Base-by-base conservation (phyloP, 2,888 invertebrate species). In the Malthinus seriepunctatus region DNA sequence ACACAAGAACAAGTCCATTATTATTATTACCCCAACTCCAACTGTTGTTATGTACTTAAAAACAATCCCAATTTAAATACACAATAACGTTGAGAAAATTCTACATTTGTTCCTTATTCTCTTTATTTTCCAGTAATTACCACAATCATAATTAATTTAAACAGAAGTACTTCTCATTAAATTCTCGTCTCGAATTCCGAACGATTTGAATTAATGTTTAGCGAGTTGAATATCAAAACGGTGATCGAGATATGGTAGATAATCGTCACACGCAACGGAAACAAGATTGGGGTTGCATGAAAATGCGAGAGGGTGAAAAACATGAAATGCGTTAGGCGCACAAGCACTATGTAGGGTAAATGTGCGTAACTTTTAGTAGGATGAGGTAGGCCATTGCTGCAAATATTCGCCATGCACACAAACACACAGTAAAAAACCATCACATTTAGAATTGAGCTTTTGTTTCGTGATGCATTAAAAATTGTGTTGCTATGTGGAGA, bases 301-400 rank as follows among this genome's bases (percentile, higher is more conserved):
- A 53, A 53, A 48, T 52, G 39, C 35, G 58, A 35, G 53, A 51
- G 51, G 51, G 46, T 47, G 42, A 51, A 23, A 23, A 47, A 34
- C 33, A 46, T 32, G 32, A 37, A 34, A 10, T 35, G 56, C 49
- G 34, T 12, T 38, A 45, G 45, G 38, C 60, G 56, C 56, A 42
- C 15, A 45, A 47, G 44, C 45, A 23, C 50, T 31, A 31, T 42
- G 49, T 23, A 23, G 50, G 37, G 11, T 38, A n/a, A 39, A 15
- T 34, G 50, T 51, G 50, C 60, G 47, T 56, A 60, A 55, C 60
- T 37, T 48, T 37, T 39, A 14, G 56, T 50, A 60, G 60, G 60
- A 55, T 60, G 60, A 39, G 60, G 56, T 56, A 60, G 60, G 56
- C 42, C 59, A 51, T 47, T 23, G 52, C 39, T 48, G 42, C 32